Base-by-base conservation (phyloP, 2,113 vertebrate genomes). In the Dascyllus trimaculatus region DNA sequence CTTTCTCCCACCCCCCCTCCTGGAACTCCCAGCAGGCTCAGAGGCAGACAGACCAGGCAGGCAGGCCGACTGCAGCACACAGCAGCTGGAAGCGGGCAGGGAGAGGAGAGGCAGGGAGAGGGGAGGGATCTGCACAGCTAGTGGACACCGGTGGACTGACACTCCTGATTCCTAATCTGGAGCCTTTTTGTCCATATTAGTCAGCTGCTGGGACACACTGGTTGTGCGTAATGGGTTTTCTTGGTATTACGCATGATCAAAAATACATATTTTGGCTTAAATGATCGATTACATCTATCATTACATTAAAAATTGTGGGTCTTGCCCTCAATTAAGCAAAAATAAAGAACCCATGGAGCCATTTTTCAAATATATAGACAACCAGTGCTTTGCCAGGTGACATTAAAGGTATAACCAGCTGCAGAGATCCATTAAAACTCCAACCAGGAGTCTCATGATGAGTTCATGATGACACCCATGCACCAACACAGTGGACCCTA, bases 21-120 rank as follows among this genome's bases (percentile, higher is more conserved):
- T 32, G 21, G 49, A 62, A 48, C 83, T 89, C 87, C 84, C 87
- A 64, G 79, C 85, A 85, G 82, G 74, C 84, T 81, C 84, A 49
- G 62, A 84, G 69, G 85, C 80, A 85, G 78, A 90, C 85, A 65
- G 75, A 70, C 74, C 66, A 75, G 88, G 65, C 85, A 80, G 72
- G 78, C 67, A 75, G 88, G 65, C 85, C 81, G 82, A 90, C 78
- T 85, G 90, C 88, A 89, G 90, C 91, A 89, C 84, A 89, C 88
- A 89, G 90, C 91, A 89, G 90, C 85, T 80, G 81, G 87, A 91
- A 88, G 52, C 78, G 75, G 77, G 56, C 78, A 69, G 68, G 54
- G 64, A 58, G 29, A 69, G 85, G 72, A 78, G 71, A 72, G 88
- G 87, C 14, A 48, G 45, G 15, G 45, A n/a, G 15, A 79, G 88